These are phyloP conservation scores for Myotis findleyi DNA, from an alignment of 2,797 vertebrate species.

Conservation along the genomic window DNA sequence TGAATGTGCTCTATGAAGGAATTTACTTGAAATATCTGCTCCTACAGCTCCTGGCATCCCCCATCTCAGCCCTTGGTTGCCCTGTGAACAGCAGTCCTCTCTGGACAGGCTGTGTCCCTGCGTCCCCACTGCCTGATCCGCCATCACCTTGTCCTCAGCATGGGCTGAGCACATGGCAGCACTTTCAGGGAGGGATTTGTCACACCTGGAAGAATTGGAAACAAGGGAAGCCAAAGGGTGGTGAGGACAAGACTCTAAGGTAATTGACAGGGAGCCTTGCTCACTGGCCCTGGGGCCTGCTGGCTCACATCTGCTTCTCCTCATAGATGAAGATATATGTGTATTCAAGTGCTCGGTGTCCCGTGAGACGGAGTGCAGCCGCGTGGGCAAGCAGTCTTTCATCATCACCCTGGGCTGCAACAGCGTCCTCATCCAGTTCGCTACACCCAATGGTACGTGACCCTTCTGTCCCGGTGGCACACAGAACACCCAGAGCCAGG, in stretches of 20 bases:
- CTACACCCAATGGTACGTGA: constrained; percentile 93
- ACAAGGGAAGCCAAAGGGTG: accelerated
- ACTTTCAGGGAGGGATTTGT: background rate
- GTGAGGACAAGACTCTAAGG: background rate
- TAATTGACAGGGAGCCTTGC: background rate
- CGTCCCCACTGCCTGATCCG: accelerated
- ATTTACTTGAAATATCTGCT: background rate
- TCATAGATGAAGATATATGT: constrained; percentile 94
- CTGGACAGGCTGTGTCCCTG: background rate
- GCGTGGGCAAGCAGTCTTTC: constrained; percentile 98
- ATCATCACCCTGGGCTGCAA: constrained; percentile 97
- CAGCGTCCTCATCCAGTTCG: constrained; percentile 97
- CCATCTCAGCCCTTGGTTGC: accelerated
- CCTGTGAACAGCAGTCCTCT: background rate
- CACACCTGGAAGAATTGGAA: background rate
- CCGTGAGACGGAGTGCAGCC: constrained; percentile 96
- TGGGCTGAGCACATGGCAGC: background rate
- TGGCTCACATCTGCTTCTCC: accelerated
- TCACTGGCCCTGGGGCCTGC: background rate
- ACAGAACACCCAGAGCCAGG: background rate
- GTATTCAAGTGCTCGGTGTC: constrained; percentile 97
- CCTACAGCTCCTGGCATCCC: no score
- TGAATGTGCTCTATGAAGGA: background rate
- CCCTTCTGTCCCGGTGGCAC: background rate
- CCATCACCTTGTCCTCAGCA: background rate